phyloP scores from a whole-genome alignment of 2,888 invertebrate species.

The Conistra vaccinii region DNA sequence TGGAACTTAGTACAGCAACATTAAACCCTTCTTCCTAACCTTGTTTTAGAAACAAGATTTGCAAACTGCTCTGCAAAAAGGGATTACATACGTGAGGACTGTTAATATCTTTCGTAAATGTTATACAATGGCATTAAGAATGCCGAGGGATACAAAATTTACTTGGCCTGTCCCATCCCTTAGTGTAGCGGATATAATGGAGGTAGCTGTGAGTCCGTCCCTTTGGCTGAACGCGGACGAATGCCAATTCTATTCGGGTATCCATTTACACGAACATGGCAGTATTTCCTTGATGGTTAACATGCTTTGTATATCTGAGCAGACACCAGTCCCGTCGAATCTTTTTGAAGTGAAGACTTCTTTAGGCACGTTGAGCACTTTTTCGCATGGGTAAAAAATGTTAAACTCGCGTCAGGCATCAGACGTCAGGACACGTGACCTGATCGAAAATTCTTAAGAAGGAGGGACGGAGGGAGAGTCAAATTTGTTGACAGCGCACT shows the following conservation, averaged over 20 bases:
- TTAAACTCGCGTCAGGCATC: too few species aligned
- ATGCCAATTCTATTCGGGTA: constrained; percentile 50
- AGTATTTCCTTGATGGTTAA: constrained; percentile 43
- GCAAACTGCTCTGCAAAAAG: constrained; percentile 24
- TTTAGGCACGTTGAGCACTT: too few species aligned
- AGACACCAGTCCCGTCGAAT: constrained; percentile 2
- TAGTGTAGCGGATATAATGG: constrained; percentile 48
- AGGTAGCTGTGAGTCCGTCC: constrained; percentile 40
- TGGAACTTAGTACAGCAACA: constrained; percentile 3
- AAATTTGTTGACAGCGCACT: too few species aligned
- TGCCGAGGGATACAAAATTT: constrained; percentile 43
- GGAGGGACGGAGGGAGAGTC: too few species aligned
- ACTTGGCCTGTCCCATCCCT: constrained; percentile 19
- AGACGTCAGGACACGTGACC: too few species aligned
- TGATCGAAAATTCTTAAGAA: too few species aligned
- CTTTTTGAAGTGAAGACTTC: too few species aligned
- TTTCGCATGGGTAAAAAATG: too few species aligned
- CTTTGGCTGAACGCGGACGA: constrained; percentile 51
- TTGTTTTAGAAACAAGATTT: constrained; percentile 27
- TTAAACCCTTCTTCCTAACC: constrained; percentile 8
- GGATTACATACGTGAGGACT: constrained; percentile 36
- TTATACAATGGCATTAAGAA: constrained; percentile 53
- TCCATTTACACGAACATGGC: constrained; percentile 34
- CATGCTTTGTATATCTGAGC: constrained; percentile 44
- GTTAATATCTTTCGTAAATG: constrained; percentile 44